Conservation (phyloP, 2,888 invertebrate genomes). For the Lithophane semibrunnea region DNA sequence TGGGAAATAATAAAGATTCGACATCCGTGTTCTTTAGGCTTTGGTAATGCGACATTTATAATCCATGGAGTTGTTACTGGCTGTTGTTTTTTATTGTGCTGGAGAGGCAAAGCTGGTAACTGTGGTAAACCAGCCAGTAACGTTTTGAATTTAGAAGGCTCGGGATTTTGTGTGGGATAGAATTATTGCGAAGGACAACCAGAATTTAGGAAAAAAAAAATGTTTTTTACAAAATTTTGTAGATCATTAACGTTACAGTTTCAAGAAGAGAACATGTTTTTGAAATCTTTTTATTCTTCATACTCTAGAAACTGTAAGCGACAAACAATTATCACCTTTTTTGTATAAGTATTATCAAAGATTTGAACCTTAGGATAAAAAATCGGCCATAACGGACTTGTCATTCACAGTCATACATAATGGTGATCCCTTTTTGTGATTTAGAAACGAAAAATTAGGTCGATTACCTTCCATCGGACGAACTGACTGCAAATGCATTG, state of each 20-base stretch:
- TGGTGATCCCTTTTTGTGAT: constrained; percentile 37
- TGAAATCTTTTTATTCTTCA: background rate
- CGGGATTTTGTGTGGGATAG: background rate
- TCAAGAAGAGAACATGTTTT: background rate
- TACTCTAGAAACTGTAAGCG: background rate
- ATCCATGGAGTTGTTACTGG: constrained; percentile 28
- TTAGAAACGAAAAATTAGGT: constrained; percentile 46
- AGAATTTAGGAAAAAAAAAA: background rate
- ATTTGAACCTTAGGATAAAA: background rate
- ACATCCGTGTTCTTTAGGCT: constrained; percentile 48
- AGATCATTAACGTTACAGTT: background rate
- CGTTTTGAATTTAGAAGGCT: constrained; percentile 28
- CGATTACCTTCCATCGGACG: constrained; percentile 30
- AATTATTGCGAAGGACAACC: too few species aligned
- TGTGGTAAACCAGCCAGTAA: constrained; percentile 5
- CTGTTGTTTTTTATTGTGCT: constrained; percentile 36
- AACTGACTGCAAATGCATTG: constrained; percentile 36
- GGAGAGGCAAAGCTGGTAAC: background rate
- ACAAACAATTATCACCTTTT: background rate
- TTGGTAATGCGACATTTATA: constrained; percentile 52
- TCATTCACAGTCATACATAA: constrained; percentile 8
- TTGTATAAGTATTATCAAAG: background rate
- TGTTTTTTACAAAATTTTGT: background rate
- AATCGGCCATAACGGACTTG: background rate
- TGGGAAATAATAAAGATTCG: constrained; percentile 54